Percentiles rank a stretch among this genome's conserved stretches.
Evolutionary conservation across 2,797 vertebrate species (phyloP).

Genomic region (Anguilla anguilla): DNA sequence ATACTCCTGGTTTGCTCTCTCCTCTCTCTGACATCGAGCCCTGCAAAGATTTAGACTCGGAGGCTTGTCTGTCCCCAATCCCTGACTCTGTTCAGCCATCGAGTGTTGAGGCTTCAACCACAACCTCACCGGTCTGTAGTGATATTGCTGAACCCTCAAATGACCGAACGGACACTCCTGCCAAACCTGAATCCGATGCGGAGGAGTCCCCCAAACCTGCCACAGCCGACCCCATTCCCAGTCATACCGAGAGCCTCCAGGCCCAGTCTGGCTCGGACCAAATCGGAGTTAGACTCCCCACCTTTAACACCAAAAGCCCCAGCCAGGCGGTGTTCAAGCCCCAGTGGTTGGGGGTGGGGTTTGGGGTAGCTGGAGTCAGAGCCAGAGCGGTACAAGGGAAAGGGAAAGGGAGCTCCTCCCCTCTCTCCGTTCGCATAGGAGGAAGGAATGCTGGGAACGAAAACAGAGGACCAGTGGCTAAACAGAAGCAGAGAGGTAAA

Average conservation of each 20-base stretch:
- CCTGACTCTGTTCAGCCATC: constrained; percentile 34
- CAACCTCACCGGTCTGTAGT: not conserved
- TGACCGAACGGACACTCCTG: not conserved
- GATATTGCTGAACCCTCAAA: not conserved
- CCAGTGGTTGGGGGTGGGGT: constrained; percentile 77
- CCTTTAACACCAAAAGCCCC: constrained; percentile 71
- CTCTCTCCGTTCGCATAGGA: constrained; percentile 59
- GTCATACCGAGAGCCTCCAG: constrained; percentile 25
- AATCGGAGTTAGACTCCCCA: constrained; percentile 50
- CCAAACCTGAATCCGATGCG: not conserved
- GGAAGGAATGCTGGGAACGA: constrained; percentile 63
- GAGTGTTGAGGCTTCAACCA: not conserved
- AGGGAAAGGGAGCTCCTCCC: constrained; percentile 60
- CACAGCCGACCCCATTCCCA: constrained; percentile 5
- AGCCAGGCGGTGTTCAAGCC: constrained; percentile 78
- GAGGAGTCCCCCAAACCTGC: constrained; percentile 28
- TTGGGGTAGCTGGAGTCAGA: constrained; percentile 64
- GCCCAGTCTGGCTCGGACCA: constrained; percentile 30
- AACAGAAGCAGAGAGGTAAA: constrained; percentile 70
- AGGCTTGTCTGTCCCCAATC: constrained; percentile 45
- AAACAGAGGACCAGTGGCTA: constrained; percentile 65
- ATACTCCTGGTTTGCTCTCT: constrained; percentile 44
- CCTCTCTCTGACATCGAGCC: constrained; percentile 26
- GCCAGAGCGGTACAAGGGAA: constrained; percentile 59
- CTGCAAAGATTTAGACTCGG: constrained; percentile 38